These are phyloP conservation scores for Coregonus suidteri DNA, from an alignment of 2,797 vertebrate genomes.

Conservation along the genomic window DNA sequence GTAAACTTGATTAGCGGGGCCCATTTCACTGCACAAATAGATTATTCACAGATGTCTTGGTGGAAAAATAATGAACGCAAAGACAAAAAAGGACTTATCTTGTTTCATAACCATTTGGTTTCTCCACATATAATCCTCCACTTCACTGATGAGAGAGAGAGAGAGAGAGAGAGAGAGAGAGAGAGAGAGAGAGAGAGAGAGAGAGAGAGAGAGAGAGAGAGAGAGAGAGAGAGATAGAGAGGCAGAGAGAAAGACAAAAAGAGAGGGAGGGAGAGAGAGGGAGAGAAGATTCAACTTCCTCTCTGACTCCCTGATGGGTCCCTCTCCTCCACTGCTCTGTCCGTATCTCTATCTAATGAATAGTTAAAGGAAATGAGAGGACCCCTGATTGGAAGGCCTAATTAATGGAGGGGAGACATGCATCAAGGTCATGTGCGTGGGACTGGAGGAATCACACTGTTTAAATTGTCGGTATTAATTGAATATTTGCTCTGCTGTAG, in stretches of 20 bases:
- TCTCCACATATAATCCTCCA: background rate
- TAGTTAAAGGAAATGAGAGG: slow-evolving; percentile 76
- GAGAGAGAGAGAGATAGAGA: background rate
- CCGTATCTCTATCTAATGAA: slow-evolving; percentile 63
- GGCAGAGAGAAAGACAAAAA: slow-evolving; percentile 5
- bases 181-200: no score
- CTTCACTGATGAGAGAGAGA: background rate
- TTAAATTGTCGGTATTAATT: slow-evolving; percentile 75
- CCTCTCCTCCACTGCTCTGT: slow-evolving; percentile 25
- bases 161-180: background rate
- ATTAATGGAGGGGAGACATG: slow-evolving; percentile 66
- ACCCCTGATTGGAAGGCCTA: slow-evolving; percentile 75
- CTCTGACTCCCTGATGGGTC: slow-evolving; percentile 55
- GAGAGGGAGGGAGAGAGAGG: background rate
- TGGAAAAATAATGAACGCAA: slow-evolving; percentile 18
- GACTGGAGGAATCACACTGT: slow-evolving; percentile 70
- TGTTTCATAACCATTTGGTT: slow-evolving; percentile 36
- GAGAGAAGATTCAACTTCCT: slow-evolving; percentile 20
- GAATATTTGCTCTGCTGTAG: slow-evolving; percentile 75
- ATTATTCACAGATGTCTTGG: slow-evolving; percentile 32
- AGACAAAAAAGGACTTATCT: slow-evolving; percentile 39
- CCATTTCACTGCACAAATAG: slow-evolving; percentile 33
- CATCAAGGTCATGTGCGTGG: slow-evolving; percentile 55
- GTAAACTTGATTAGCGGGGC: background rate
- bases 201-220: background rate